These are phyloP conservation scores for Cerceris rybyensis DNA, from an alignment of 2,888 invertebrate species.

Conservation along the genomic window DNA sequence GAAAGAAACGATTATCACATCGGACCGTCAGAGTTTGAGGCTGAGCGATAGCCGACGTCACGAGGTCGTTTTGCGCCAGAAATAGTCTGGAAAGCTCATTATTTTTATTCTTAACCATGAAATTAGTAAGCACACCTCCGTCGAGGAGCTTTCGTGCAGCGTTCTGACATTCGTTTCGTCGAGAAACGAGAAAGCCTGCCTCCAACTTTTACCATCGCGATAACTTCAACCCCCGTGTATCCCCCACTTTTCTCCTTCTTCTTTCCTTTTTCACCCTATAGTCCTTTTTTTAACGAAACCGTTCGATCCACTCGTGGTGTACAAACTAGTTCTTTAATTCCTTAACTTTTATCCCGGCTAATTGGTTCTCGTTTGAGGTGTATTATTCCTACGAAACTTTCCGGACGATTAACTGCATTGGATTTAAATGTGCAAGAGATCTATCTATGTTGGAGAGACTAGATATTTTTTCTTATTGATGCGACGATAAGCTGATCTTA, in stretches of 20 bases:
- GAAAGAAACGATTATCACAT: slow-evolving; percentile 44
- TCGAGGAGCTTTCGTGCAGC: slow-evolving; percentile 24
- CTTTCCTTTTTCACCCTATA: no score
- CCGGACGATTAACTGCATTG: no score
- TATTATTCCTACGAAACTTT: no score
- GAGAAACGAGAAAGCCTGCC: slow-evolving; percentile 15
- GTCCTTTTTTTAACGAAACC: no score
- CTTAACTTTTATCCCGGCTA: no score
- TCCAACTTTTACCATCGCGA: slow-evolving; percentile 15
- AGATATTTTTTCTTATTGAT: no score
- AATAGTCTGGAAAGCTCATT: slow-evolving; percentile 75
- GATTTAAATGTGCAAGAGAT: no score
- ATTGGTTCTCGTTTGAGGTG: neutral
- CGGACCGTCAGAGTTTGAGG: slow-evolving; percentile 65
- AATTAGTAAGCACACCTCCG: slow-evolving; percentile 55
- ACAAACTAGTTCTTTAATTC: no score
- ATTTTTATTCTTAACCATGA: slow-evolving; percentile 72
- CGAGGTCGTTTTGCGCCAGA: slow-evolving; percentile 75
- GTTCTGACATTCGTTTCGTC: slow-evolving; percentile 34
- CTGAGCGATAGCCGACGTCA: slow-evolving; percentile 71
- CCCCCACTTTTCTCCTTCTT: no score
- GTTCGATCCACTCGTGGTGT: no score
- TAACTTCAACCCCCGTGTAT: neutral
- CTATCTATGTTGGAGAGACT: no score
- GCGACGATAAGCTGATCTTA: no score